Percentiles rank a stretch among this genome's conserved stretches.
Evolutionary conservation across 2,888 invertebrate genomes (phyloP).

Genomic region (Calameuta idolon): DNA sequence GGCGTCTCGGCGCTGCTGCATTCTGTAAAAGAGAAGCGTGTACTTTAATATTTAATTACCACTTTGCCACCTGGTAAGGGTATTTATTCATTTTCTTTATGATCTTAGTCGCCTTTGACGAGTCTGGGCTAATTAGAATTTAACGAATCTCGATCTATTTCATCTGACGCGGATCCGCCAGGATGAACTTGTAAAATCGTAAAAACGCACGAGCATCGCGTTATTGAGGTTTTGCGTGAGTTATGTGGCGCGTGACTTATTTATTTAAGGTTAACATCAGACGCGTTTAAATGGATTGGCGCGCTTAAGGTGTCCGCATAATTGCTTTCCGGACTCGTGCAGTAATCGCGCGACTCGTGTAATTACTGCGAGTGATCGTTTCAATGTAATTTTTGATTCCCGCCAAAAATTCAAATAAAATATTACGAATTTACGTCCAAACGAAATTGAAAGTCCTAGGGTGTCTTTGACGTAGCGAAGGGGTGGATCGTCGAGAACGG

Average conservation of each 20-base stretch:
- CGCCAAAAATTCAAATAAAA: background rate
- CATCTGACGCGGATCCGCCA: slow-evolving; percentile 42
- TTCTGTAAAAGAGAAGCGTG: background rate
- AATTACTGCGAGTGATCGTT: background rate
- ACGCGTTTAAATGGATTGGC: background rate
- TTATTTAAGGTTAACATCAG: slow-evolving; percentile 38
- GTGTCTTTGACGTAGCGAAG: slow-evolving; percentile 12
- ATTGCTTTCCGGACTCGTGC: background rate
- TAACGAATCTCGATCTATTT: slow-evolving; percentile 59
- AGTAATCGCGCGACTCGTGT: background rate
- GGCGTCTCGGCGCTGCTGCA: background rate
- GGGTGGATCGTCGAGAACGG: slow-evolving; percentile 19
- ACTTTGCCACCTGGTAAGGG: background rate
- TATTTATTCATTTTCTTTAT: background rate
- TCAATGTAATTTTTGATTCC: background rate
- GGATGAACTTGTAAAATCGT: slow-evolving; percentile 45
- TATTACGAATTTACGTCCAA: background rate
- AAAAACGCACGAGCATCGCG: slow-evolving; percentile 26
- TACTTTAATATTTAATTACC: background rate
- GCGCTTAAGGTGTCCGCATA: background rate
- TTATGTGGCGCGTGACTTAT: slow-evolving; percentile 58
- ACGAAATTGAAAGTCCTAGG: background rate
- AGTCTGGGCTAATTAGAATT: slow-evolving; percentile 48
- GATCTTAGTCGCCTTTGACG: background rate
- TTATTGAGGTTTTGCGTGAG: slow-evolving; percentile 46